Percentiles rank a stretch among this genome's conserved stretches.
These are phyloP conservation scores for Melanostoma scalare DNA, from an alignment of 2,888 invertebrate species.

Conservation along the genomic window DNA sequence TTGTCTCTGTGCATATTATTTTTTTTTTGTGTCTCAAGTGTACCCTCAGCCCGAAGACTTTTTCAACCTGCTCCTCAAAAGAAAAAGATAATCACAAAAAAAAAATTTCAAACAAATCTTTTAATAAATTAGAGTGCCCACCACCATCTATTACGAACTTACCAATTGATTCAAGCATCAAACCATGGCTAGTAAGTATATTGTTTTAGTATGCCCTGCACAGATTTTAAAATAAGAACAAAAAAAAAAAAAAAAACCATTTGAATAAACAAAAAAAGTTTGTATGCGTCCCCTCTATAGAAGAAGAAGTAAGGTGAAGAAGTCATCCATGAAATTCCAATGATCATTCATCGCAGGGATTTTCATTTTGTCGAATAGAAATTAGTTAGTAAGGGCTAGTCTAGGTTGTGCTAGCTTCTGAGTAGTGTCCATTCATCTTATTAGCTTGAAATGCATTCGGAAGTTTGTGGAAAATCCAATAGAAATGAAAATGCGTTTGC, in stretches of 20 bases:
- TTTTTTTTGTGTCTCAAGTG: conserved; percentile 14
- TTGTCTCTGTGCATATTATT: conserved; percentile 14
- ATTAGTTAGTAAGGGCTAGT: background rate
- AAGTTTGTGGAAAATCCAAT: conserved; percentile 2
- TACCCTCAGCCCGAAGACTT: too few species aligned
- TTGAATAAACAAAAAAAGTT: conserved; percentile 32
- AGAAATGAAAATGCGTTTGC: conserved; percentile 49
- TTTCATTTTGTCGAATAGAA: conserved; percentile 3
- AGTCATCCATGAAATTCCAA: conserved; percentile 47
- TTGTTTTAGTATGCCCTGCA: conserved; percentile 22
- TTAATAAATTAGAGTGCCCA: conserved; percentile 6
- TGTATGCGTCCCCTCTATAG: conserved; percentile 1
- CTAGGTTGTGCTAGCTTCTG: background rate
- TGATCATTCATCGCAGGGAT: background rate
- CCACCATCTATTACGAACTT: conserved; percentile 12
- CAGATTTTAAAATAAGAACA: background rate
- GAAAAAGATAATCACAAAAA: too few species aligned
- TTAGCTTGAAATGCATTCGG: conserved; percentile 5
- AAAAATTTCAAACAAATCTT: conserved; percentile 29
- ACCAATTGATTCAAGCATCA: conserved; percentile 57
- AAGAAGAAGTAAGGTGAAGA: background rate
- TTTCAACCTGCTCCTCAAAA: background rate
- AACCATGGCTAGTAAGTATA: conserved; percentile 70
- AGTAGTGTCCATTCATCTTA: conserved; percentile 7
- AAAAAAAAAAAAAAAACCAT: conserved; percentile 10